A percentile compares a stretch with the other conserved stretches of the same genome.
These are phyloP conservation scores for Leucosticte australis DNA, from an alignment of 2,113 vertebrate genomes.

Conservation along the genomic window DNA sequence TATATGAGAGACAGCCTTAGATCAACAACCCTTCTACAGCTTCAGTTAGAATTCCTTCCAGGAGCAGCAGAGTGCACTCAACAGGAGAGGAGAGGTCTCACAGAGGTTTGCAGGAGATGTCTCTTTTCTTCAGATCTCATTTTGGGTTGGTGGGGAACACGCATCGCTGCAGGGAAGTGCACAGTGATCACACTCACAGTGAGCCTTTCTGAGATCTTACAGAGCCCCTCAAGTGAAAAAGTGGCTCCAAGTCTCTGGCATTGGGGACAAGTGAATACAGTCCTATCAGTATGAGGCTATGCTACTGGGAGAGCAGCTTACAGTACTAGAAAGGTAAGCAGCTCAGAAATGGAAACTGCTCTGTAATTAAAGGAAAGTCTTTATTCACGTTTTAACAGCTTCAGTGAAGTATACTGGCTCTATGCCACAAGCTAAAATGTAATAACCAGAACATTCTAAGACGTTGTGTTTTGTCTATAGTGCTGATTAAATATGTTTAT, in stretches of 20 bases:
- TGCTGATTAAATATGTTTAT: background rate
- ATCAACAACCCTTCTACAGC: background rate
- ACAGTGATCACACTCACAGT: background rate
- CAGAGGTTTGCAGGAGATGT: background rate
- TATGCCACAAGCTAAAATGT: background rate
- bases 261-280: background rate
- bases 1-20: background rate
- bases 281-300: background rate
- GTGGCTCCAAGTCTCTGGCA: background rate
- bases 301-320: background rate
- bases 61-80: background rate
- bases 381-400: background rate
- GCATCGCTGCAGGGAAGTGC: background rate
- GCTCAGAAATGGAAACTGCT: background rate
- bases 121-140: background rate
- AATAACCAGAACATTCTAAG: background rate
- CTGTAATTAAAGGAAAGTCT: background rate
- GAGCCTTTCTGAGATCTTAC: background rate
- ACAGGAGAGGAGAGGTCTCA: background rate
- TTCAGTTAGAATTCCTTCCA: background rate
- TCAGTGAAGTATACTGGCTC: background rate
- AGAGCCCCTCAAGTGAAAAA: background rate
- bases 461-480: background rate
- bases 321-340: background rate
- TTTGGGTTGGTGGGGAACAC: background rate